phyloP scores from a whole-genome alignment of 2,113 vertebrate genomes.

The Trematocara nigrifrons region DNA sequence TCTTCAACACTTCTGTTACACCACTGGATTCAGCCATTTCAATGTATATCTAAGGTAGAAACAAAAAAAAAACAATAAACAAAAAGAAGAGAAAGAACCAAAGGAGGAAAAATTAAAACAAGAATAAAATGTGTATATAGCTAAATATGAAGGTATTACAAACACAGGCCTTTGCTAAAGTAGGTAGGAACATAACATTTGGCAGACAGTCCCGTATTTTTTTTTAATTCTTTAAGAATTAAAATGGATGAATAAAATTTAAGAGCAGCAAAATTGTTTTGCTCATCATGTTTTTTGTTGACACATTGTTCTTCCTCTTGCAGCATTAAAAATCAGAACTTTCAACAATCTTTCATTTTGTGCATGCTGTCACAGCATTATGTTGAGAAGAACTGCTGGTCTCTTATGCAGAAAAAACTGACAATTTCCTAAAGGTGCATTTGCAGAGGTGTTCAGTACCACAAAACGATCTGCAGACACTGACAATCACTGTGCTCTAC shows the following conservation, averaged over 20 bases:
- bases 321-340: neutral
- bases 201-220: neutral
- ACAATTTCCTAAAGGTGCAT: neutral
- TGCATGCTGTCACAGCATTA: neutral
- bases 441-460: neutral
- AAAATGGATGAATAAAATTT: neutral
- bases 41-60: constrained; percentile 13
- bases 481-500: neutral
- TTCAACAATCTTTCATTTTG: neutral
- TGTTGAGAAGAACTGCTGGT: neutral
- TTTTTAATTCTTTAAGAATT: neutral
- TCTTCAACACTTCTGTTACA: neutral
- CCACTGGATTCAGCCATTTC: constrained; percentile 16
- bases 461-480: neutral
- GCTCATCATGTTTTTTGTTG: neutral
- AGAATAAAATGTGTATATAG: neutral
- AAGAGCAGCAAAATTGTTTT: neutral
- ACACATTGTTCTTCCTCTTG: neutral
- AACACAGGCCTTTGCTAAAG: neutral
- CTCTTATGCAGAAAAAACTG: neutral
- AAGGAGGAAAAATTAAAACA: neutral
- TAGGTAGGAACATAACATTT: neutral
- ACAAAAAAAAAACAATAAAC: neutral
- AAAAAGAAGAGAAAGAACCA: neutral
- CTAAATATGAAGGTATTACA: neutral